Conservation (phyloP, 2,797 vertebrate genomes). For the Phrynocephalus guinanensis region DNA sequence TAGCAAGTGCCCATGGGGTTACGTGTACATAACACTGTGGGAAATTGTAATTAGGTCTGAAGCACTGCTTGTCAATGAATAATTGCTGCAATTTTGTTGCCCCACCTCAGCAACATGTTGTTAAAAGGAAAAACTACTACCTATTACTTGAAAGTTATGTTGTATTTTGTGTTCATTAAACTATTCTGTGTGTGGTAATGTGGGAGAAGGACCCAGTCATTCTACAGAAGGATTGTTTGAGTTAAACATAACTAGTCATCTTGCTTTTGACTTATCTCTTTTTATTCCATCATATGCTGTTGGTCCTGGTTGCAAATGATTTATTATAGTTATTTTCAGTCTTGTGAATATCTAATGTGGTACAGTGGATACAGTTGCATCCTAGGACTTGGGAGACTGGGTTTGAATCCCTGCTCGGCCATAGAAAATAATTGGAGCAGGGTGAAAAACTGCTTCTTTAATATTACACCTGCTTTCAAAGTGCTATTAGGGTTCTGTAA, state of each 20-base stretch:
- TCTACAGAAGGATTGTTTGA: neutral
- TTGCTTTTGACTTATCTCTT: neutral
- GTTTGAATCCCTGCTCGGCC: too few species aligned
- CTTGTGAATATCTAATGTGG: neutral
- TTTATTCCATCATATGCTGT: neutral
- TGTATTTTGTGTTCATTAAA: constrained; percentile 22
- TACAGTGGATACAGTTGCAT: too few species aligned
- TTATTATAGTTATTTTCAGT: neutral
- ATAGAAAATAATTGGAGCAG: too few species aligned
- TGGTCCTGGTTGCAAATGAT: neutral
- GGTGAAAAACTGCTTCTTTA: too few species aligned
- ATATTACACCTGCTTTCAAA: too few species aligned
- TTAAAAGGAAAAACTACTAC: constrained; percentile 13
- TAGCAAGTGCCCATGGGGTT: neutral
- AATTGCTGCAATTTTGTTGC: constrained; percentile 31
- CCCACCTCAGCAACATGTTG: neutral
- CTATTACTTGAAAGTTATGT: constrained; percentile 11
- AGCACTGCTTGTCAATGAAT: constrained; percentile 22
- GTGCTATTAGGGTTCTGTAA: too few species aligned
- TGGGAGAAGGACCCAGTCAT: neutral
- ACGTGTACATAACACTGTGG: neutral
- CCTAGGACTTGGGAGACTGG: too few species aligned
- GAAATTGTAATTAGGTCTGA: constrained; percentile 33
- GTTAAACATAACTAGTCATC: neutral
- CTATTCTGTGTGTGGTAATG: neutral